phyloP scores from a whole-genome alignment of 2,113 vertebrate species.

The Ammodytes marinus region DNA sequence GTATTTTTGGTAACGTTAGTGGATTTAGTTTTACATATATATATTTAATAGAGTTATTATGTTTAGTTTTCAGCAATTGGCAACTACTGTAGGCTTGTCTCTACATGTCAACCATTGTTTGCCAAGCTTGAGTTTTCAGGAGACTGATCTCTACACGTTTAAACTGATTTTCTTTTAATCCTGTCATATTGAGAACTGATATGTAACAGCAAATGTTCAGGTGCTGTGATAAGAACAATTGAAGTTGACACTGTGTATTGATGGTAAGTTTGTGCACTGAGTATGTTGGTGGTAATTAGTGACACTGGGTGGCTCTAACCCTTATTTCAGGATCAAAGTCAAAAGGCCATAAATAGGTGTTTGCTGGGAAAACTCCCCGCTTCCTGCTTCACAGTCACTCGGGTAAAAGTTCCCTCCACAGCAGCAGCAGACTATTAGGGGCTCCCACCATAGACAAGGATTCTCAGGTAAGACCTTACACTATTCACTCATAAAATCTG shows the following conservation, averaged over 20 bases:
- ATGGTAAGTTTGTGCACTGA: not conserved
- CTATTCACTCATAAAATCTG: not conserved
- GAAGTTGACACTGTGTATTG: not conserved
- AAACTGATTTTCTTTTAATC: no score
- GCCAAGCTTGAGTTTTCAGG: not conserved
- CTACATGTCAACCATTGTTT: not conserved
- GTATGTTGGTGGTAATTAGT: not conserved
- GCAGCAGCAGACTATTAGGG: not conserved
- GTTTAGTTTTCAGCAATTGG: not conserved
- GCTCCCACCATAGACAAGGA: not conserved
- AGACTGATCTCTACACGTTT: not conserved
- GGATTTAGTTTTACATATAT: not conserved
- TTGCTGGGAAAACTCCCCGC: conserved; percentile 36
- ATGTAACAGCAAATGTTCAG: not conserved
- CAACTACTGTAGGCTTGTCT: no score
- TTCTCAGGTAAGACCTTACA: conserved; percentile 60
- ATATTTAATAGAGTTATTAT: not conserved
- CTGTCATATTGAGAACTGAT: no score
- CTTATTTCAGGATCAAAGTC: conserved; percentile 84
- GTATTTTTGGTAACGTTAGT: not conserved
- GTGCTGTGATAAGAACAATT: not conserved
- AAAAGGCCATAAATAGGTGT: conserved; percentile 79
- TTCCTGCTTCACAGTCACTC: conserved; percentile 64
- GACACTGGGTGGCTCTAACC: conserved; percentile 42
- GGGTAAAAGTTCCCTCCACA: conserved; percentile 12